These are phyloP conservation scores for Butorides virescens DNA, from an alignment of 2,113 vertebrate species.

Conservation along the genomic window DNA sequence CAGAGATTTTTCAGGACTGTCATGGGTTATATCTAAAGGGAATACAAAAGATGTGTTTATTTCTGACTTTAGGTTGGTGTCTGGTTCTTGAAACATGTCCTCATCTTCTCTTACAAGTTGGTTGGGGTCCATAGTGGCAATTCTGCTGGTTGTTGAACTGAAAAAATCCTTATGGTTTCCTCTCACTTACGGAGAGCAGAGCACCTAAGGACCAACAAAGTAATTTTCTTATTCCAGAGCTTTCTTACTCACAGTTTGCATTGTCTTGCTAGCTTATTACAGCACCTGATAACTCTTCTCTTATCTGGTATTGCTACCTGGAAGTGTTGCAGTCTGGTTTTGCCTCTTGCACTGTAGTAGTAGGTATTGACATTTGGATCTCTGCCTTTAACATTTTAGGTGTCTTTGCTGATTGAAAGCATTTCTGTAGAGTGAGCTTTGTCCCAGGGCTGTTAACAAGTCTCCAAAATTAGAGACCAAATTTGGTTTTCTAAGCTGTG, in stretches of 20 bases:
- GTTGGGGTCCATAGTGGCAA: neutral
- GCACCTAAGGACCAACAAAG: neutral
- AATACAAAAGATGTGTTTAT: neutral
- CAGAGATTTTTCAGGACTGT: neutral
- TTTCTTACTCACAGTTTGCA: neutral
- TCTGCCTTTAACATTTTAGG: neutral
- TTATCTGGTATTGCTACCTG: neutral
- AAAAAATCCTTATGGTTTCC: neutral
- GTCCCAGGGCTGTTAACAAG: neutral
- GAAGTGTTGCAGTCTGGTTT: neutral
- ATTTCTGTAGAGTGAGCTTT: neutral
- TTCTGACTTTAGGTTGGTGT: neutral
- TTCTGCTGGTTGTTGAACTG: neutral
- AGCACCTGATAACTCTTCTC: neutral
- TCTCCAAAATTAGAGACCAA: neutral
- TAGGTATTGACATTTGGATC: neutral
- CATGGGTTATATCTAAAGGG: neutral
- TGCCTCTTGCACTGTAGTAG: neutral
- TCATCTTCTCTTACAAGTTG: neutral
- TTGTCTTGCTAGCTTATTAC: neutral
- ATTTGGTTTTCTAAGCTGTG: neutral
- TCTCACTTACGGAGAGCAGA: neutral
- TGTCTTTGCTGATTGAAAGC: neutral
- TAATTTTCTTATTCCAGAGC: neutral
- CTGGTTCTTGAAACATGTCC: neutral